Evolutionary conservation across 2,888 invertebrate genomes (phyloP), one percentile per base, ranked within the genome.

Genomic region (Cylindroiulus punctatus): DNA sequence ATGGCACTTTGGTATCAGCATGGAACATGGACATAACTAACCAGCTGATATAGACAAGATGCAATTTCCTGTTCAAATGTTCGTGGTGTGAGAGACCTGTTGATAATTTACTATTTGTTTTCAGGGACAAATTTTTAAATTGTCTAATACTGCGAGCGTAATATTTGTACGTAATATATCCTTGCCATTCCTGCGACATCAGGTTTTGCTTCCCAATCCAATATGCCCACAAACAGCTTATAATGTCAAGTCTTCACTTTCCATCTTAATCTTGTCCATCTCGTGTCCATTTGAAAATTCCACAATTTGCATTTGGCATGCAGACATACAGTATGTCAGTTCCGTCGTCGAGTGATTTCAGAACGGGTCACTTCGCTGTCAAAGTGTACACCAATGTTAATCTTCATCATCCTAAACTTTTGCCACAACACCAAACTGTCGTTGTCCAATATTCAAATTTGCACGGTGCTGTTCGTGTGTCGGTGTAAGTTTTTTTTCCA

Each of bases 371-470:
- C 76, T 76, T 30, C 30, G 30, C 76, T 76, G 76, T 8, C 76
- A 26, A 76, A 76, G 76, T 76, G 30, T 76, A 17, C 30, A 26
- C 76, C 76, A 76, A 30, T 26, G 30, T 30, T 76, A 30, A 12
- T 26, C 17, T 76, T 76, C 76, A 30, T 76, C 76, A 30, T 30
- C 30, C 76, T 32, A 26, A 65, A 7, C 26, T 65, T 22, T 26
- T 26, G 26, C 65, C 65, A 76, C 76, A 12, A 30, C 26, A 30
- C 17, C 76, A 76, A 76, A 76, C 30, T 76, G 30, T 30, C 22
- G 26, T 65, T 65, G 65, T 65, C 65, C 65, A 65, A 65, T 26
- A 65, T 65, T 65, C 26, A 26, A 65, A 65, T 76, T 76, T 76
- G 76, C 30, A 26, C 32, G 76, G 14, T 76, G 32, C 30, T 76